A percentile compares a stretch with the other conserved stretches of the same genome.
Evolutionary conservation across 2,888 invertebrate genomes (phyloP).

Genomic region (Dermolepida albohirtum): DNA sequence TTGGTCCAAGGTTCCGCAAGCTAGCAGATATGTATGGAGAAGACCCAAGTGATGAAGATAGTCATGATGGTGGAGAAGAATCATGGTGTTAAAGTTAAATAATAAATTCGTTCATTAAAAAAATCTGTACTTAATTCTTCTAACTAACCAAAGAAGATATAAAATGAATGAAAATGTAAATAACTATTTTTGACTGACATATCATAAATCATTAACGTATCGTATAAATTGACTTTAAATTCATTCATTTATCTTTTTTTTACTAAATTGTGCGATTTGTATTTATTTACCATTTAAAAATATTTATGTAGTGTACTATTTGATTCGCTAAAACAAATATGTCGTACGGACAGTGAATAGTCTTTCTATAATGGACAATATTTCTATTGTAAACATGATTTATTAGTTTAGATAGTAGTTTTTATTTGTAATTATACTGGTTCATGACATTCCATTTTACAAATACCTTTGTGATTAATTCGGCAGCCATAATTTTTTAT

Average conservation of each 20-base stretch:
- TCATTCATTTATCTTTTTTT: too few species aligned
- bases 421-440: conserved; percentile 14
- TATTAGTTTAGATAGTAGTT: not conserved
- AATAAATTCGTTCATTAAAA: not conserved
- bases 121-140: conserved; percentile 44
- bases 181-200: conserved; percentile 33
- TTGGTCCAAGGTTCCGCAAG: conserved; percentile 96
- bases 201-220: conserved; percentile 23
- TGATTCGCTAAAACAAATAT: too few species aligned
- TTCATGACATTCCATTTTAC: conserved; percentile 22
- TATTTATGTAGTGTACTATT: too few species aligned
- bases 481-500: conserved; percentile 29
- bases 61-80: conserved; percentile 81
- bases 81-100: conserved; percentile 78
- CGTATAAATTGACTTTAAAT: not conserved
- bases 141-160: conserved; percentile 42
- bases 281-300: too few species aligned
- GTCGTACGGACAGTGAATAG: too few species aligned
- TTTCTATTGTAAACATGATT: conserved; percentile 3
- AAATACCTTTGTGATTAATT: conserved; percentile 34
- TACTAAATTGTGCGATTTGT: too few species aligned
- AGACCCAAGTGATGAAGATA: conserved; percentile 84
- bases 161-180: conserved; percentile 20
- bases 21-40: conserved; percentile 96
- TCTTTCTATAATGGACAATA: not conserved